A percentile compares a stretch with the other conserved stretches of the same genome.
Conservation (phyloP, 2,797 vertebrate genomes). For the Tolypeutes matacus region DNA sequence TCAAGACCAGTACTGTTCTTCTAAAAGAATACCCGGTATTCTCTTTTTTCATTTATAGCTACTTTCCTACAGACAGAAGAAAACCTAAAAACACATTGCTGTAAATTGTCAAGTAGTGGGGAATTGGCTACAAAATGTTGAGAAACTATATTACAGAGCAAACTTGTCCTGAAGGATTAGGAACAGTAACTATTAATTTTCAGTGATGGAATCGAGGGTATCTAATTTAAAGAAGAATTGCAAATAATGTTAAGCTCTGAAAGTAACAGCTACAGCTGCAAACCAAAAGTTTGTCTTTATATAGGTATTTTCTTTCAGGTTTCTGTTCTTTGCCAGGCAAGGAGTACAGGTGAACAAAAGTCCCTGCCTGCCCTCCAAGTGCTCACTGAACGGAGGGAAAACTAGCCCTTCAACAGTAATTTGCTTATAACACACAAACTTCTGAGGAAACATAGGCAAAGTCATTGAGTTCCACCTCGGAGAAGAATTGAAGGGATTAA, state of each 20-base stretch:
- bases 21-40: neutral
- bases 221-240: constrained; percentile 73
- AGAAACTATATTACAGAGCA: constrained; percentile 74
- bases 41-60: constrained; percentile 54
- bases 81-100: constrained; percentile 72
- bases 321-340: neutral
- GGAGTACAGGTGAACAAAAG: neutral
- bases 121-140: constrained; percentile 76
- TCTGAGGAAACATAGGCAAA: neutral
- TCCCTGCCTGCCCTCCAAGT: neutral
- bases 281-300: constrained; percentile 61
- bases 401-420: neutral
- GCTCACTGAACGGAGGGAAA: neutral
- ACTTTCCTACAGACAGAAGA: constrained; percentile 65
- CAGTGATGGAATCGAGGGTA: constrained; percentile 74
- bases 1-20: constrained; percentile 12
- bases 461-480: neutral
- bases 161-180: constrained; percentile 73
- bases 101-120: constrained; percentile 75
- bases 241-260: constrained; percentile 69
- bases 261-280: constrained; percentile 55
- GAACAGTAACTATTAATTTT: constrained; percentile 81
- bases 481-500: neutral
- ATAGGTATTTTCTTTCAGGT: constrained; percentile 47
- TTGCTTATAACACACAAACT: neutral